Percentiles rank a stretch among this genome's conserved stretches.
Evolutionary conservation across 2,888 invertebrate species (phyloP).

Genomic region (Crematogaster levior): DNA sequence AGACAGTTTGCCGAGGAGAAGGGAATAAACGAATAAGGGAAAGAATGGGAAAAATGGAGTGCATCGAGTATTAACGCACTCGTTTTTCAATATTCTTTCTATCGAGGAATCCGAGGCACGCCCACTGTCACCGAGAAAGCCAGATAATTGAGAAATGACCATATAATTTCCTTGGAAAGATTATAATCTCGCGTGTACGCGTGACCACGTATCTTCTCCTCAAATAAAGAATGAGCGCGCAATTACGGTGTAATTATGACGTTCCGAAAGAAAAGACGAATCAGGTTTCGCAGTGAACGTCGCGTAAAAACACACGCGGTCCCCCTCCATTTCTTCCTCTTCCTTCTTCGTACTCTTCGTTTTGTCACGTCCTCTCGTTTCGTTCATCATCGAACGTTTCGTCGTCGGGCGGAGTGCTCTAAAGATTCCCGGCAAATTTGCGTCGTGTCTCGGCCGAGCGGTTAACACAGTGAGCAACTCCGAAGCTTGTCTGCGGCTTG

Average conservation of each 20-base stretch:
- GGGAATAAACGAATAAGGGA: background rate
- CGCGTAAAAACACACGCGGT: slow-evolving; percentile 57
- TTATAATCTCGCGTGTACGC: slow-evolving; percentile 35
- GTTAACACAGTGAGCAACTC: slow-evolving; percentile 71
- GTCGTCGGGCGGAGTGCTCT: slow-evolving; percentile 66
- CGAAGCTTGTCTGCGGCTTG: slow-evolving; percentile 60
- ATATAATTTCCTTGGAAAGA: slow-evolving; percentile 37
- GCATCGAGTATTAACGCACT: background rate
- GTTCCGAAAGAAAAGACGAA: slow-evolving; percentile 62
- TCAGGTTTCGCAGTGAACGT: slow-evolving; percentile 62
- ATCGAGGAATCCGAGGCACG: background rate
- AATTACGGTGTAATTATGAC: slow-evolving; percentile 72
- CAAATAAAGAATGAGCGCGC: slow-evolving; percentile 71
- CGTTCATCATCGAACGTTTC: slow-evolving; percentile 68
- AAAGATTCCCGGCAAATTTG: slow-evolving; percentile 61
- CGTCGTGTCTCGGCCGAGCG: slow-evolving; percentile 68
- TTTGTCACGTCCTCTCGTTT: slow-evolving; percentile 51
- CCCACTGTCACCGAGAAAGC: slow-evolving; percentile 28
- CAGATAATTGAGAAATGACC: slow-evolving; percentile 50
- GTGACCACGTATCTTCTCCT: slow-evolving; percentile 13
- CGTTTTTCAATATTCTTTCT: slow-evolving; percentile 7
- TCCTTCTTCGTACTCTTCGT: background rate
- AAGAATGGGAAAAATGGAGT: background rate
- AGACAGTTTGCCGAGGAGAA: background rate
- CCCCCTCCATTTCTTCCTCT: slow-evolving; percentile 22